These are phyloP conservation scores for Phycodurus eques DNA, from an alignment of 2,113 vertebrate species.

Conservation along the genomic window DNA sequence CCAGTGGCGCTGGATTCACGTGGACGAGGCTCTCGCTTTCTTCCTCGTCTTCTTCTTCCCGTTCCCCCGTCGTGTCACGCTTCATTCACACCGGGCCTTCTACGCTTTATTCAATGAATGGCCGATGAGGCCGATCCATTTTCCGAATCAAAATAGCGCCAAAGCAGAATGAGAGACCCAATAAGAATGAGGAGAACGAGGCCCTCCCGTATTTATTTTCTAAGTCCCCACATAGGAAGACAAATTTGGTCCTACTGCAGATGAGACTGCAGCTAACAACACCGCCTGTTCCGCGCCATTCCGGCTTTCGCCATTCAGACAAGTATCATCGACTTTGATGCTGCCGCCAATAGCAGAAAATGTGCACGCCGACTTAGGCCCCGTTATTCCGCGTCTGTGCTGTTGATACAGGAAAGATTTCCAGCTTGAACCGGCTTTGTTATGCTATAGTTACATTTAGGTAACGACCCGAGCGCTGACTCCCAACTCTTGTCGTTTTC, in stretches of 20 bases:
- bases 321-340: too few species aligned
- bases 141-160: not conserved
- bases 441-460: not conserved
- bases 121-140: not conserved
- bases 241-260: too few species aligned
- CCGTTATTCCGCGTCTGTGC: not conserved
- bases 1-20: slow-evolving; percentile 60
- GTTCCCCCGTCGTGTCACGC: not conserved
- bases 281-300: too few species aligned
- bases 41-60: slow-evolving; percentile 17
- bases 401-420: not conserved
- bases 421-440: not conserved
- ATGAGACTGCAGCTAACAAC: too few species aligned
- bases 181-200: not conserved
- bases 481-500: slow-evolving; percentile 55
- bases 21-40: slow-evolving; percentile 35
- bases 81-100: not conserved
- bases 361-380: not conserved
- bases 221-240: too few species aligned
- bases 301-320: too few species aligned
- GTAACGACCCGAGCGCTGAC: slow-evolving; percentile 41
- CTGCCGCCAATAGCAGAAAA: not conserved
- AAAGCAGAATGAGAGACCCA: not conserved
- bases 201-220: too few species aligned
- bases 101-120: not conserved